Conservation (phyloP, 2,888 invertebrate genomes). For the Polydrusus tereticollis region DNA sequence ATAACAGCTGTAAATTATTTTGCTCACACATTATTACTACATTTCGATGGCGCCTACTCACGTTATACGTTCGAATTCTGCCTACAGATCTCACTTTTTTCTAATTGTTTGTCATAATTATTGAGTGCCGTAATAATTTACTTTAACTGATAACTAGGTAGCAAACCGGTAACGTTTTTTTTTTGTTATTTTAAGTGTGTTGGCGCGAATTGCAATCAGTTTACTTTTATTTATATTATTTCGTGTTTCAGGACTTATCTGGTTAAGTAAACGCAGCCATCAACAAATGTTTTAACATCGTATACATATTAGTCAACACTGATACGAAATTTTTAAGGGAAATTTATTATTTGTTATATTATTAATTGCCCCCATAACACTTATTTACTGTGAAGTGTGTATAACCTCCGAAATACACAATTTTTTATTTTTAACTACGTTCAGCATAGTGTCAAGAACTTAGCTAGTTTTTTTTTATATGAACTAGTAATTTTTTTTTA, state of each 20-base stretch:
- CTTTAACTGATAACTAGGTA: conserved; percentile 7
- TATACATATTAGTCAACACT: no score
- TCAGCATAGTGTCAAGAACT: no score
- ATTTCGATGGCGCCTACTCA: conserved; percentile 10
- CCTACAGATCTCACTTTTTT: conserved; percentile 19
- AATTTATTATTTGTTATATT: no score
- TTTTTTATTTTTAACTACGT: no score
- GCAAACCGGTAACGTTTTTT: not conserved
- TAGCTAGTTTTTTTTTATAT: no score
- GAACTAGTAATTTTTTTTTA: no score
- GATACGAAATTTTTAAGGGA: no score
- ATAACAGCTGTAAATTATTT: no score
- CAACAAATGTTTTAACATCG: not conserved
- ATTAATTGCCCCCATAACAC: no score
- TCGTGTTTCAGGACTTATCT: not conserved
- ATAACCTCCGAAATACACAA: no score
- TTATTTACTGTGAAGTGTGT: no score
- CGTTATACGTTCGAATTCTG: conserved; percentile 1
- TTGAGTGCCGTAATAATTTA: conserved; percentile 21
- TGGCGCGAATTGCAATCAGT: not conserved
- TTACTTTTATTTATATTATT: not conserved
- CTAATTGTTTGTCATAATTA: conserved; percentile 30
- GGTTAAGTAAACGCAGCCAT: not conserved
- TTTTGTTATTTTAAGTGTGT: not conserved
- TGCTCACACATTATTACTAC: not conserved